These are phyloP conservation scores for Camponotus pennsylvanicus DNA, from an alignment of 1,140 invertebrate species.

Conservation along the genomic window DNA sequence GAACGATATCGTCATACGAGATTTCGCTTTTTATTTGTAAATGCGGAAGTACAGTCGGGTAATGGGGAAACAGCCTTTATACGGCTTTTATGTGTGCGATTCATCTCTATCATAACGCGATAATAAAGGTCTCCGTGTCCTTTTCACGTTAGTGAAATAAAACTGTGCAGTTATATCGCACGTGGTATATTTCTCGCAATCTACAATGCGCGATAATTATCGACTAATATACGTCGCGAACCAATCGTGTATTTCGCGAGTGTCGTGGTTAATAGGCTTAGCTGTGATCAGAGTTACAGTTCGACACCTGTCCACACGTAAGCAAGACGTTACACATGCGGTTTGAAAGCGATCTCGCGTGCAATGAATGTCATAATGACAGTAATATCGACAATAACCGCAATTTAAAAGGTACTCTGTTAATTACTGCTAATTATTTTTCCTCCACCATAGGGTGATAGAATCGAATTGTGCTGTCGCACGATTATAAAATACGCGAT, in stretches of 20 bases:
- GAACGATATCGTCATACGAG: constrained; percentile 40
- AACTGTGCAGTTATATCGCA: background rate
- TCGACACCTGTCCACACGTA: background rate
- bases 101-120: constrained; percentile 20
- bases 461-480: background rate
- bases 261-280: constrained; percentile 42
- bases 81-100: constrained; percentile 43
- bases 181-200: background rate
- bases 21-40: constrained; percentile 58
- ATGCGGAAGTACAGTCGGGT: constrained; percentile 41
- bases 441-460: no score
- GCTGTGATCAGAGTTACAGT: constrained; percentile 29
- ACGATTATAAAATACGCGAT: constrained; percentile 7
- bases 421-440: constrained; percentile 40
- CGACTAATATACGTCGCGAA: background rate
- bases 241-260: background rate
- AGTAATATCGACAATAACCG: background rate
- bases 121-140: constrained; percentile 4
- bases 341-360: constrained; percentile 13
- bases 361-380: background rate
- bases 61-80: constrained; percentile 42
- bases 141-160: constrained; percentile 23
- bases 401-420: background rate
- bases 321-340: constrained; percentile 14
- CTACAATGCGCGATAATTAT: background rate